Base-by-base conservation (phyloP, 2,113 vertebrate species). In the Ardeotis arabs region DNA sequence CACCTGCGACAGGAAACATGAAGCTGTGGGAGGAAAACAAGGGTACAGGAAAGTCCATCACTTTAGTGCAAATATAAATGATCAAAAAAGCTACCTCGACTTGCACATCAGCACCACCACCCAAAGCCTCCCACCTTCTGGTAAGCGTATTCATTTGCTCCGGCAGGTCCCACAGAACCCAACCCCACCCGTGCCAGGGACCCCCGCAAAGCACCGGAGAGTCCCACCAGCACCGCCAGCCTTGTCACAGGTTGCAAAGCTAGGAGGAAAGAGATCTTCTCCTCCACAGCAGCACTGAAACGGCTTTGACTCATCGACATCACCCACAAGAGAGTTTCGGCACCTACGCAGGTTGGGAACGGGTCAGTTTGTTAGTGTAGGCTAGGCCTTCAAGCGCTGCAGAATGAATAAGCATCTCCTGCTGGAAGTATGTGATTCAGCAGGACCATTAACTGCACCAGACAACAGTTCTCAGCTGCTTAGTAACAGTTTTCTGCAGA, bases 1-100 rank as follows among this genome's bases (percentile, higher is more conserved):
- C 98, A 39, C 99, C 98, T 93, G 99, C 98, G 1, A 99, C 99
- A n/a, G 99, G 98, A 98, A 99, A 99, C 98, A 99, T 99, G 96
- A 99, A 99, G 98, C 99, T 99, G 95, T 39, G 96, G 97, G 49
- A 88, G 94, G 17, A 97, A 85, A 97, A 97, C 68, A 73, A 66
- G 4, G 67, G 59, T 8, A 25, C 1, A 23, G 58, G 14, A 87
- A 72, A 79, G 45, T 41, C 78, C 64, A 7, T 58, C 2, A 59
- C 31, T 50, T 44, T 2, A 52, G 49, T 9, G 37, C 44, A 77
- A 79, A 73, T 2, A 59, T 0, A 76, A 50, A 10, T 0, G 17
- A 39, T 0, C 28, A 56, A 52, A 85, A 85, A 79, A 73, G 33
- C 28, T 39, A 50, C 35, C 33, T 82, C 0, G 0, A 23, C 18